A percentile compares a stretch with the other conserved stretches of the same genome.
These are phyloP conservation scores for Spea bombifrons DNA, from an alignment of 2,113 vertebrate species.

Conservation along the genomic window DNA sequence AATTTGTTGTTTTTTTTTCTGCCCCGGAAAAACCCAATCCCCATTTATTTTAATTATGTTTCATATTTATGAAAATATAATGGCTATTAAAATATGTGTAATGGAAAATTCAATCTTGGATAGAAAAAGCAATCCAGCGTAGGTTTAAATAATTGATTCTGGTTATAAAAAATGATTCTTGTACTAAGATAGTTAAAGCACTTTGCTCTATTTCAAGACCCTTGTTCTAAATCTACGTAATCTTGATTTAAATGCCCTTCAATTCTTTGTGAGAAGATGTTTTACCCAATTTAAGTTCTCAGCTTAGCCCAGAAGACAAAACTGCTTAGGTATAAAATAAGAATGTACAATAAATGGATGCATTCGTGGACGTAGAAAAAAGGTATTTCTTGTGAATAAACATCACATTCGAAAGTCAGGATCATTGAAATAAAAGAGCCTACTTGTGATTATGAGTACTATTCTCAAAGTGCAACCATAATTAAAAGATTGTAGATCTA, in stretches of 20 bases:
- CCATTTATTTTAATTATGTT: no score
- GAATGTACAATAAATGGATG: no score
- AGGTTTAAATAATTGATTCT: constrained; percentile 20
- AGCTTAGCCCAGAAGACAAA: background rate
- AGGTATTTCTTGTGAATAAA: no score
- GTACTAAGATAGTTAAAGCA: constrained; percentile 5
- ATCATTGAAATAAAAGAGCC: no score
- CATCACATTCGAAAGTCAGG: no score
- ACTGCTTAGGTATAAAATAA: no score
- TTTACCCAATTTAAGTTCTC: background rate
- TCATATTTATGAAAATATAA: background rate
- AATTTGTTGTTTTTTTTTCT: no score
- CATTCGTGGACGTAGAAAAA: no score
- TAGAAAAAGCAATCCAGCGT: background rate
- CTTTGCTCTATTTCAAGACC: background rate
- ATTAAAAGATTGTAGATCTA: no score
- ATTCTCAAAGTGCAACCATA: no score
- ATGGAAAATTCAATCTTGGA: background rate
- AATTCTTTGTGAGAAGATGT: background rate
- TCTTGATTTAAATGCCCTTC: background rate
- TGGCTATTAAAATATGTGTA: background rate
- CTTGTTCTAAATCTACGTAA: background rate
- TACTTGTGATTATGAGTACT: no score
- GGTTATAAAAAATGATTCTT: constrained; percentile 13
- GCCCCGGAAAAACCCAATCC: no score